phyloP scores from a whole-genome alignment of 2,888 invertebrate genomes.

The Nematopogon swammerdamellus region DNA sequence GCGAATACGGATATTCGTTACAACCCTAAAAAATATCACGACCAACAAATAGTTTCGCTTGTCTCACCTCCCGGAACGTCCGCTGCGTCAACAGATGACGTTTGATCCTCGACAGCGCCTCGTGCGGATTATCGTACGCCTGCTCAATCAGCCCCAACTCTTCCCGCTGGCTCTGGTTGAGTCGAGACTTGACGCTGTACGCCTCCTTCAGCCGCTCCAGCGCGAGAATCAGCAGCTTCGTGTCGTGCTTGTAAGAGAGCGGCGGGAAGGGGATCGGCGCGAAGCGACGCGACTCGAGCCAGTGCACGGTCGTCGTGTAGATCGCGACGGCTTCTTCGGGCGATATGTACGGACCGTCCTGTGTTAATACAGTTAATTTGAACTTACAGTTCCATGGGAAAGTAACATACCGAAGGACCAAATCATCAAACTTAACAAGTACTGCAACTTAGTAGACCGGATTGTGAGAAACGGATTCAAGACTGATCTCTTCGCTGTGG shows the following conservation, averaged over 20 bases:
- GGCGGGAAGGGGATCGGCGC: slow-evolving; percentile 99
- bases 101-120: slow-evolving; percentile 97
- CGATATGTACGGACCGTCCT: slow-evolving; percentile 98
- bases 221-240: slow-evolving; percentile 94
- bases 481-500: too few relatives aligned
- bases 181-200: slow-evolving; percentile 93
- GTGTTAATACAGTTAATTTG: too few relatives aligned
- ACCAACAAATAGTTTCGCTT: too few relatives aligned
- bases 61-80: slow-evolving; percentile 93
- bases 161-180: slow-evolving; percentile 98
- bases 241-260: slow-evolving; percentile 98
- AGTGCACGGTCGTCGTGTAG: slow-evolving; percentile 99
- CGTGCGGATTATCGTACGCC: slow-evolving; percentile 99
- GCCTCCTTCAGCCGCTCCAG: slow-evolving; percentile 96
- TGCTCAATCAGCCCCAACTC: slow-evolving; percentile 98
- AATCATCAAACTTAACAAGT: too few relatives aligned
- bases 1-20: too few relatives aligned
- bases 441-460: too few relatives aligned
- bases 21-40: too few relatives aligned
- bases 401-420: too few relatives aligned
- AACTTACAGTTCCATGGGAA: too few relatives aligned
- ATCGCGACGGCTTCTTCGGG: slow-evolving; percentile 99
- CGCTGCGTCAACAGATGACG: slow-evolving; percentile 97
- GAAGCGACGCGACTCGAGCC: slow-evolving; percentile 97
- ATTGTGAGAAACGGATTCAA: too few relatives aligned